Evolutionary conservation across 2,888 invertebrate genomes (phyloP).

Genomic region (Acanthosepion lycidas): DNA sequence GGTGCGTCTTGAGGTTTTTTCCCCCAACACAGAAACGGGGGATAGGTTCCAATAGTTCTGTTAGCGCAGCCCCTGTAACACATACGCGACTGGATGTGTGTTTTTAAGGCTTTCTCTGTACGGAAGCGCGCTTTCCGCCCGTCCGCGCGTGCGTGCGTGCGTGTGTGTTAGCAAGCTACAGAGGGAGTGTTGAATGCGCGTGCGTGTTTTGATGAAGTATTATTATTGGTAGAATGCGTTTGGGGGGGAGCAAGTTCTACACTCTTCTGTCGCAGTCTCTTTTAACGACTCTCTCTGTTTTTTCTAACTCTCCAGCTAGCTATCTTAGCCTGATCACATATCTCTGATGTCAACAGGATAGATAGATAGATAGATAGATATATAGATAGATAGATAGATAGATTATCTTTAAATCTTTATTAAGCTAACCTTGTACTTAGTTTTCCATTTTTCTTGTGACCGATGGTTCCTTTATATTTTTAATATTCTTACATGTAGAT

Average conservation of each 20-base stretch:
- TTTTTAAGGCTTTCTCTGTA: not conserved
- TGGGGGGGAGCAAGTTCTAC: not conserved
- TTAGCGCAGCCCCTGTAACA: not conserved
- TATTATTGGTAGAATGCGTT: slow-evolving; percentile 21
- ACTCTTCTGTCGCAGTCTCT: not conserved
- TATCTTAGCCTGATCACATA: no score
- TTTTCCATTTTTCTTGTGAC: not conserved
- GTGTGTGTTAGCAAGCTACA: not conserved
- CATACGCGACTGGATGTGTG: not conserved
- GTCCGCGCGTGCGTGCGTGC: not conserved
- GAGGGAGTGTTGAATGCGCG: slow-evolving; percentile 33
- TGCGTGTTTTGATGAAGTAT: not conserved
- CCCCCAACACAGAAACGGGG: not conserved
- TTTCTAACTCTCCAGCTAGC: not conserved
- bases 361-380: slow-evolving; percentile 14
- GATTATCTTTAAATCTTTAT: not conserved
- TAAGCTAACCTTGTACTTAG: not conserved
- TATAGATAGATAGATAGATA: not conserved
- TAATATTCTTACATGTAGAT: not conserved
- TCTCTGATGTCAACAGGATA: not conserved
- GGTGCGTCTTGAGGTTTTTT: not conserved
- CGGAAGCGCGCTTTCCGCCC: not conserved
- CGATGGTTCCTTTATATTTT: not conserved
- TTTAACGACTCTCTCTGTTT: not conserved
- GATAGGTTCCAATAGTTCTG: no score